Conservation (phyloP, 2,888 invertebrate genomes). For the Leucoptera coffeella region DNA sequence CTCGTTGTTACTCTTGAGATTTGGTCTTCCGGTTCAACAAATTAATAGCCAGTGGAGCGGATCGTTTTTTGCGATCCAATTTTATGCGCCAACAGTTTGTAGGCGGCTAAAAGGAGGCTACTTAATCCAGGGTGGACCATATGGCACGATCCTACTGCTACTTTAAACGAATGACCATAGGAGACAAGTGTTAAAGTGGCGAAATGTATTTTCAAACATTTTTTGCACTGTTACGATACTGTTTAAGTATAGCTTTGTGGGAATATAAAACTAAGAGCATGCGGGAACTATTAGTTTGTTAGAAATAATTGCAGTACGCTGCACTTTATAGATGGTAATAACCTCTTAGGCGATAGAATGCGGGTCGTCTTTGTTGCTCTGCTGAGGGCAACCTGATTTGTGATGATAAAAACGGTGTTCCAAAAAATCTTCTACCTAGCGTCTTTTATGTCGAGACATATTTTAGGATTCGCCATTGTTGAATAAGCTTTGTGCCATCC, state of each 20-base stretch:
- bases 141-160: slow-evolving; percentile 8
- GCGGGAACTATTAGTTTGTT: slow-evolving; percentile 41
- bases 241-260: too few relatives aligned
- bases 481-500: slow-evolving; percentile 27
- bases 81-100: slow-evolving; percentile 20
- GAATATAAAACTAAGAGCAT: too few relatives aligned
- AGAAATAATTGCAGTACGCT: slow-evolving; percentile 37
- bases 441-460: slow-evolving; percentile 24
- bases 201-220: slow-evolving; percentile 10
- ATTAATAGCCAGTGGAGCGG: slow-evolving; percentile 29
- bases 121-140: slow-evolving; percentile 19
- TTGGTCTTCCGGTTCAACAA: slow-evolving; percentile 49
- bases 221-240: too few relatives aligned
- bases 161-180: too few relatives aligned
- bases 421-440: slow-evolving; percentile 20
- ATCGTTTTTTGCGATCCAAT: slow-evolving; percentile 25
- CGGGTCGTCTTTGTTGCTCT: slow-evolving; percentile 19
- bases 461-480: slow-evolving; percentile 35
- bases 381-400: slow-evolving; percentile 13
- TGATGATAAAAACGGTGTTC: slow-evolving; percentile 11
- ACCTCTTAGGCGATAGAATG: slow-evolving; percentile 13
- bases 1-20: slow-evolving; percentile 49
- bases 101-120: not conserved
- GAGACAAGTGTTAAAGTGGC: too few relatives aligned
- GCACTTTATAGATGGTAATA: slow-evolving; percentile 14